Evolutionary conservation across 2,888 invertebrate genomes (phyloP), one percentile per base, ranked within the genome.

Genomic region (Hedya salicella): DNA sequence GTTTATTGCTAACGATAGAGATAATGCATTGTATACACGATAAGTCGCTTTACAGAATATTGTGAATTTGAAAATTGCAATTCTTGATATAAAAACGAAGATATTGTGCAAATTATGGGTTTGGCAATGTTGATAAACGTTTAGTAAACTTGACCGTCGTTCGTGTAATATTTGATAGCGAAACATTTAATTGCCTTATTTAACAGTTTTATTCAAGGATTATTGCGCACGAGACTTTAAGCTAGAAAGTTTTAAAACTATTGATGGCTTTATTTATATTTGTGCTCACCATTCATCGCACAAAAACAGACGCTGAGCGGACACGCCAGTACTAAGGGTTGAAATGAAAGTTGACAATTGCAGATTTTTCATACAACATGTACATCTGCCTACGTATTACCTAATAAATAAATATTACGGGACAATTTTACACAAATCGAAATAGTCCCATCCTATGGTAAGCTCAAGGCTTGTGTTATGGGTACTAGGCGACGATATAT

Each of bases 61-160:
- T 46, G 44, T 19, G 14, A 57, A 57, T 46, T 44, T 17, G 11
- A n/a, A 48, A 57, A 57, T 30, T 56, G 56, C 56, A 56, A 25
- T 30, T 57, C 13, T 17, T 30, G 32, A 44, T 57, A 46, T 30
- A 32, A 40, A 44, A 16, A 32, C 17, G 8, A 16, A 36, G n/a
- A 32, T 8, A 9, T 32, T 57, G 16, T 30, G 30, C 54, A 54
- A 42, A 52, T 52, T 16, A 25, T 4, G 39, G 1, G 32, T 44
- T 57, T 17, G 17, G 32, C 13, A 57, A 57, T 46, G 16, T 32
- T 17, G 44, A 57, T 57, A 57, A 57, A 42, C 30, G 19, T n/a
- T 57, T 32, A 17, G 9, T 13, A 36, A 36, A 36, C 36, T 6
- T 30, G 8, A 14, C 11, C 2, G 25, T 42, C 54, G 2, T 2